phyloP scores from a whole-genome alignment of 1,140 invertebrate species.

The Galleria mellonella region DNA sequence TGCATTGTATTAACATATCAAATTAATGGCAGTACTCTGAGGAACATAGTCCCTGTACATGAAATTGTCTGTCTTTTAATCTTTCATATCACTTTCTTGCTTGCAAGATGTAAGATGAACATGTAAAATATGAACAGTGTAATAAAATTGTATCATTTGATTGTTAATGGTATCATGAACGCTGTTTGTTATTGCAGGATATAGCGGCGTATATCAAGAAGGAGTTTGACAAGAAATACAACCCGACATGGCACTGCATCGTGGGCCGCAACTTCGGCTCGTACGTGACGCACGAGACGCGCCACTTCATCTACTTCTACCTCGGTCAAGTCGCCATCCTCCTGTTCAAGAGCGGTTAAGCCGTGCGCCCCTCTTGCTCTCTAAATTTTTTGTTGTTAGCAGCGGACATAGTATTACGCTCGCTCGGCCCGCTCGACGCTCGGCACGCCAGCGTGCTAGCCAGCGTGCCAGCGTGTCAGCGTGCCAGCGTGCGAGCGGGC shows the following conservation, averaged over 20 bases:
- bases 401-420: constrained; percentile 23
- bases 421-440: not conserved
- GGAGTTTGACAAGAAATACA: constrained; percentile 99
- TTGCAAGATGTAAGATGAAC: too few relatives aligned
- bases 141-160: too few relatives aligned
- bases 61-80: too few relatives aligned
- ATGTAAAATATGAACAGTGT: too few relatives aligned
- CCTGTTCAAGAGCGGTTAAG: constrained; percentile 98
- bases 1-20: too few relatives aligned
- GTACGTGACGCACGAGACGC: constrained; percentile 97
- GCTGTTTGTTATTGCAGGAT: constrained; percentile 78
- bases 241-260: constrained; percentile 98
- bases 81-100: too few relatives aligned
- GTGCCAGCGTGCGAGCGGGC: not conserved
- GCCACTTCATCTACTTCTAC: constrained; percentile 98
- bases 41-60: too few relatives aligned
- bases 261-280: constrained; percentile 96
- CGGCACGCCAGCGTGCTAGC: not conserved
- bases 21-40: too few relatives aligned
- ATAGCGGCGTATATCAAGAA: constrained; percentile 98
- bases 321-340: constrained; percentile 97
- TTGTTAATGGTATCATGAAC: too few relatives aligned
- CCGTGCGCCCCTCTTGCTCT: constrained; percentile 20
- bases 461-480: too few relatives aligned
- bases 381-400: constrained; percentile 50